Conservation (phyloP, 2,113 vertebrate species). For the Agapornis roseicollis region DNA sequence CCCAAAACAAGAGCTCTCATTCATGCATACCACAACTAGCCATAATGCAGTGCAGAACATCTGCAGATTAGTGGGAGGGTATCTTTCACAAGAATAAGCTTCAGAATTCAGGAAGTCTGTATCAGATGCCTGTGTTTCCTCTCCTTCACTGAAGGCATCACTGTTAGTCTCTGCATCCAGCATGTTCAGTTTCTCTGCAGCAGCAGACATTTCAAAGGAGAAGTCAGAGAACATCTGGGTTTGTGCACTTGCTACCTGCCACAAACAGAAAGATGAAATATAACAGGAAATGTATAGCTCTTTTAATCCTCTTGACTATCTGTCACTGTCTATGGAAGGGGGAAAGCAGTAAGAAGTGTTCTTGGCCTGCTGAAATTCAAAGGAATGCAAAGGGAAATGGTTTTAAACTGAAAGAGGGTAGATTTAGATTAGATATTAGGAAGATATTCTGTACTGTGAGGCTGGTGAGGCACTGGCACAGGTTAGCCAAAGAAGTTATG, state of each 20-base stretch:
- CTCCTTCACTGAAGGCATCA: not conserved
- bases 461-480: not conserved
- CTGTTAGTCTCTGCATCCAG: not conserved
- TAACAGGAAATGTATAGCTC: not conserved
- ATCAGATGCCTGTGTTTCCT: not conserved
- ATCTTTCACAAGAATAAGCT: not conserved
- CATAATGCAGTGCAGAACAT: not conserved
- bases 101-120: constrained; percentile 44
- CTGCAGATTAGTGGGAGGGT: not conserved
- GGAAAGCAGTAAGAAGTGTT: not conserved
- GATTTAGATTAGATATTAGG: not conserved
- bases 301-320: not conserved
- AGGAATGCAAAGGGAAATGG: not conserved
- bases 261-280: not conserved
- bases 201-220: not conserved
- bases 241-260: not conserved
- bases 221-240: not conserved
- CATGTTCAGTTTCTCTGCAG: not conserved
- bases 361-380: not conserved
- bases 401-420: not conserved
- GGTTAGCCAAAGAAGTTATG: not conserved
- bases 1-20: not conserved
- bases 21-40: not conserved
- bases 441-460: not conserved
- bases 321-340: not conserved